phyloP scores from a whole-genome alignment of 1,140 invertebrate species.

The Cepaea nemoralis region DNA sequence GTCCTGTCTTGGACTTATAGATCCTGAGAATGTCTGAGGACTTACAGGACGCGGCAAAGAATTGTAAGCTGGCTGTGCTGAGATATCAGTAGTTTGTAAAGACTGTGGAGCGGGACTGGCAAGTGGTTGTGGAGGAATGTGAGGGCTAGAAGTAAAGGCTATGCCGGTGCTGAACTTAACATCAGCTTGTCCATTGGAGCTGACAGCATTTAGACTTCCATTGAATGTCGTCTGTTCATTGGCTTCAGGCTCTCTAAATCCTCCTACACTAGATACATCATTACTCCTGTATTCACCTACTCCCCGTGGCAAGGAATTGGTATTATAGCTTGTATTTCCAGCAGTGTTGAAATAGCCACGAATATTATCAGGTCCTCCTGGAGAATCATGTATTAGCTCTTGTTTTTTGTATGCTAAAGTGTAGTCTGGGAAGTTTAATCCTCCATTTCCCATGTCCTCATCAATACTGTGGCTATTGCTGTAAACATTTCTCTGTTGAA shows the following conservation, averaged over 20 bases:
- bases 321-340: constrained; percentile 4
- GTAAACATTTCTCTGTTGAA: constrained; percentile 15
- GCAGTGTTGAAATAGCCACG: background rate
- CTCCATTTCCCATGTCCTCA: background rate
- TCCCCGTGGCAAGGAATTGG: constrained; percentile 11
- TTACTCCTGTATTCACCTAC: too few relatives aligned
- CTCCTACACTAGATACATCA: too few relatives aligned
- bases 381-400: constrained; percentile 25
- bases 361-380: constrained; percentile 26
- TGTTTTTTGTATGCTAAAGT: constrained; percentile 43
- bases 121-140: too few relatives aligned
- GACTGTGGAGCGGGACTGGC: too few relatives aligned
- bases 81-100: too few relatives aligned
- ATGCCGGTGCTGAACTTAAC: constrained; percentile 16
- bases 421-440: constrained; percentile 39
- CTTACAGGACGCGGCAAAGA: constrained; percentile 17
- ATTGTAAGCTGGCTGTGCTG: background rate
- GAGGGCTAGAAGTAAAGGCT: background rate
- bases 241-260: background rate
- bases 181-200: background rate
- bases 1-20: background rate
- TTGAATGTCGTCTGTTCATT: background rate
- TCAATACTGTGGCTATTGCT: constrained; percentile 30
- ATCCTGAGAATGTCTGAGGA: constrained; percentile 10
- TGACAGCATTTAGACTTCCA: too few relatives aligned